Base-by-base conservation (phyloP, 2,113 vertebrate genomes). In the Myotis lucifugus region DNA sequence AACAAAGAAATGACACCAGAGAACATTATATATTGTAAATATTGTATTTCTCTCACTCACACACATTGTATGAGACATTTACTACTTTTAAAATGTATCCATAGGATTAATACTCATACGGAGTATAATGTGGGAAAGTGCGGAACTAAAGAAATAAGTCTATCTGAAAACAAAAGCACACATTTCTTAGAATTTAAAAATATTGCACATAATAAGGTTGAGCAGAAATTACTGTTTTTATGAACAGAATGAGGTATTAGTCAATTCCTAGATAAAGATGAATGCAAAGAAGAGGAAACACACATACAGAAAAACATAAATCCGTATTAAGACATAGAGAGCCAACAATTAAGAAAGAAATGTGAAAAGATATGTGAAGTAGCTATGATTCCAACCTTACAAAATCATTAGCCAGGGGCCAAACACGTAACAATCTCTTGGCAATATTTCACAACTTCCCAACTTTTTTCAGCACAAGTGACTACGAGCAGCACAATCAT, bases 191-290 rank as follows among this genome's bases (percentile, higher is more conserved):
- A 94, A 97, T 90, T 97, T 91, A 98, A 98, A 97, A 97, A 98
- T 98, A 98, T 99, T 99, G 98, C 98, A 99, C 98, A 93, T 98
- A 37, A 97, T 95, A 98, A 96, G 8, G 97, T 98, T 98, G 96
- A 97, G 98, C 97, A 97, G 96, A 97, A 97, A 97, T 96, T 95
- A 98, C 98, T 98, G 97, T 97, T 97, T 96, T 98, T 97, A 98
- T 97, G 98, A 97, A 97, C 91, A 97, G 97, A 97, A 97, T 98
- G 98, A 98, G 98, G 98, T 98, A 98, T 98, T 98, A 98, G 98
- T 98, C 97, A 97, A 98, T 98, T 96, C 98, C 98, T 98, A 98
- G 98, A 98, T 98, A 98, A 98, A 98, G 91, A 78, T 97, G 95
- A 97, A 96, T 93, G 87, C 90, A 93, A 95, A 97, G 76, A 94